Percentiles rank a stretch among this genome's conserved stretches.
phyloP scores from a whole-genome alignment of 2,888 invertebrate species.

The Athrips mouffetella region DNA sequence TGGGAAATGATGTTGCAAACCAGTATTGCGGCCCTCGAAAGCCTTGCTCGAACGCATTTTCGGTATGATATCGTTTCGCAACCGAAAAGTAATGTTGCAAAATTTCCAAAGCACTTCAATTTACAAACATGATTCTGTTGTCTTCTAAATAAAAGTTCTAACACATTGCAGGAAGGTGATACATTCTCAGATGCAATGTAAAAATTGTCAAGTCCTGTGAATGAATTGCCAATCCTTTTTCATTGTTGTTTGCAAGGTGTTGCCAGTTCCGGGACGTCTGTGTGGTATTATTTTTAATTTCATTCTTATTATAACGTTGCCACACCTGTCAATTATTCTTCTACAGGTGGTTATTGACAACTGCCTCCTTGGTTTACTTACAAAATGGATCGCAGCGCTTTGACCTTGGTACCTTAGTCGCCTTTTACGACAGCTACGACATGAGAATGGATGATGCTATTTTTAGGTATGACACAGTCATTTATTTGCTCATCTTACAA shows the following conservation, averaged over 20 bases:
- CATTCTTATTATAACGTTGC: slow-evolving; percentile 14
- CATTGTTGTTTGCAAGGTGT: slow-evolving; percentile 30
- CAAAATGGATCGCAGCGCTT: too few relatives aligned
- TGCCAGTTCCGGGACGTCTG: slow-evolving; percentile 30
- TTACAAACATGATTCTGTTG: slow-evolving; percentile 6
- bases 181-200: background rate
- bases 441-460: too few relatives aligned
- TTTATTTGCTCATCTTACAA: too few relatives aligned
- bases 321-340: slow-evolving; percentile 20
- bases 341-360: background rate
- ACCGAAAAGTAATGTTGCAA: background rate
- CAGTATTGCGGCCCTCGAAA: slow-evolving; percentile 7
- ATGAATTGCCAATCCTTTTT: slow-evolving; percentile 30
- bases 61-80: background rate
- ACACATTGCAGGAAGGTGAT: background rate
- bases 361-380: too few relatives aligned
- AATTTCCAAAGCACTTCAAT: slow-evolving; percentile 3
- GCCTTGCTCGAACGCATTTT: background rate
- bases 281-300: slow-evolving; percentile 13
- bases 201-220: slow-evolving; percentile 15
- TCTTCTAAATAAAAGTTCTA: background rate
- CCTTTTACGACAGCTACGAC: too few relatives aligned
- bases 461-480: too few relatives aligned
- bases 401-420: too few relatives aligned
- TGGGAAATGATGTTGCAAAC: slow-evolving; percentile 32